Conservation (phyloP, 1,140 invertebrate genomes). For the Paramacrobiotus metropolitanus region DNA sequence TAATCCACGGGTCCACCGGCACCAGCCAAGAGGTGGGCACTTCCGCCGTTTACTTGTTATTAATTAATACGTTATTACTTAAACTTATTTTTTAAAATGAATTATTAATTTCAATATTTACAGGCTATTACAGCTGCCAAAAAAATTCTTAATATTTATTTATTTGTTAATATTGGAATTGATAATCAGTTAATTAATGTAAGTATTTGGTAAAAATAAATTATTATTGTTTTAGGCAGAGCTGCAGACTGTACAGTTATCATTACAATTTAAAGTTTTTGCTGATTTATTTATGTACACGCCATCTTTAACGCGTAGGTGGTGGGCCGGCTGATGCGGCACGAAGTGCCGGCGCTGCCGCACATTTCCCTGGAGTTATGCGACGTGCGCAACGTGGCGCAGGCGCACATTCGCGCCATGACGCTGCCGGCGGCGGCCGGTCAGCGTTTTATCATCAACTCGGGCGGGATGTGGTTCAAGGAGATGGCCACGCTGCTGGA, state of each 20-base stretch:
- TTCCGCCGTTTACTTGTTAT: no score
- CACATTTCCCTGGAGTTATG: conserved; percentile 26
- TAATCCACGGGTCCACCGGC: conserved; percentile 22
- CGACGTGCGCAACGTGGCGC: conserved; percentile 33
- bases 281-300: no score
- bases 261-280: no score
- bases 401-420: conserved; percentile 29
- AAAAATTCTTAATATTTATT: not conserved
- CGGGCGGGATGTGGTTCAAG: conserved; percentile 23
- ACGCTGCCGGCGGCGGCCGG: conserved; percentile 21
- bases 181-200: no score
- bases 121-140: not conserved
- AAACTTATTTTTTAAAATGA: no score
- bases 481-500: conserved; percentile 24
- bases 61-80: no score
- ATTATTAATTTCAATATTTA: not conserved
- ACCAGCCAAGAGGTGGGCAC: conserved; percentile 25
- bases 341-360: conserved; percentile 26
- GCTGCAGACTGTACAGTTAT: no score
- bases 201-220: no score
- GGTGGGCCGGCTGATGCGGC: conserved; percentile 22
- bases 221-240: no score
- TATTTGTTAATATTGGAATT: no score
- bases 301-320: no score
- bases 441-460: conserved; percentile 21